These are phyloP conservation scores for Melanophora roralis DNA, from an alignment of 2,888 invertebrate genomes.

Conservation along the genomic window DNA sequence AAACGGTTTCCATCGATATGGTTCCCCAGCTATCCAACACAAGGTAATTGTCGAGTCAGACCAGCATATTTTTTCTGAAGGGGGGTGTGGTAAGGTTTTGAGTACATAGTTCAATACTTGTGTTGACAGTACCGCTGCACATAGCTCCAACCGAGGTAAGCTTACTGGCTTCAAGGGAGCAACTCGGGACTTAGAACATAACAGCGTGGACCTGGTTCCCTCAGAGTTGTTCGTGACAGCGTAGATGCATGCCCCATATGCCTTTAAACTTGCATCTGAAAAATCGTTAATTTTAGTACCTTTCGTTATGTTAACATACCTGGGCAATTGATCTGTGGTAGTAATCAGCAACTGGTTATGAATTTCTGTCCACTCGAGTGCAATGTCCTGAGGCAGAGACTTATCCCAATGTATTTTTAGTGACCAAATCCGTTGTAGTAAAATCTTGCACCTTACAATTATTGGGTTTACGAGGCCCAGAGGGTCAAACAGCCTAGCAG, in stretches of 20 bases:
- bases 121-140: conserved; percentile 14
- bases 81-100: neutral
- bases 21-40: conserved; percentile 21
- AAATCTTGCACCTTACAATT: neutral
- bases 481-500: conserved; percentile 36
- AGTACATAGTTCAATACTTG: conserved; percentile 18
- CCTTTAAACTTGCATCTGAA: conserved; percentile 43
- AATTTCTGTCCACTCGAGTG: conserved; percentile 6
- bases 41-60: conserved; percentile 25
- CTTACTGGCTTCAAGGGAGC: conserved; percentile 33
- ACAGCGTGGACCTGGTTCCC: neutral
- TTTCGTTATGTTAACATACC: conserved; percentile 20
- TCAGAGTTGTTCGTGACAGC: neutral
- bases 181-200: conserved; percentile 40
- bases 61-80: conserved; percentile 1
- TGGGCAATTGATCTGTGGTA: conserved; percentile 3
- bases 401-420: conserved; percentile 51
- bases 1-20: conserved; percentile 4
- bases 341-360: neutral
- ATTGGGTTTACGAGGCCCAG: conserved; percentile 35
- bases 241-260: conserved; percentile 45
- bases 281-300: conserved; percentile 42
- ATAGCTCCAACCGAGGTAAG: conserved; percentile 33
- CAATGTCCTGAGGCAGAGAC: conserved; percentile 28
- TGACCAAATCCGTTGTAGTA: conserved; percentile 14